Conservation (phyloP, 2,797 vertebrate species). For the Darevskia mixta region DNA sequence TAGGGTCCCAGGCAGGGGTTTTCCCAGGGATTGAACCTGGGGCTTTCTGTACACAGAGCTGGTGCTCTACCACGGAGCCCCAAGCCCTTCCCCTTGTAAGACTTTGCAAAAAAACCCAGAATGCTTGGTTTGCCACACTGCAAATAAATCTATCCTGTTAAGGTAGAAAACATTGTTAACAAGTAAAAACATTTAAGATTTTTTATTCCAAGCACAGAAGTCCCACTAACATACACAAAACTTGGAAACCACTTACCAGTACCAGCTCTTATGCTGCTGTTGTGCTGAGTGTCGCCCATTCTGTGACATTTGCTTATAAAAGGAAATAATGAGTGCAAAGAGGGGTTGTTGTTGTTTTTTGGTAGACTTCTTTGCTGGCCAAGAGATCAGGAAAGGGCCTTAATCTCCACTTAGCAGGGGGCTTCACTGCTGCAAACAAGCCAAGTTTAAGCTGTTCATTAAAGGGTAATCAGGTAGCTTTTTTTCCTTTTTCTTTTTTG, state of each 20-base stretch:
- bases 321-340: background rate
- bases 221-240: background rate
- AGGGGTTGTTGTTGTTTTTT: background rate
- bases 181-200: too few relatives aligned
- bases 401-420: slow-evolving; percentile 25
- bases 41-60: too few relatives aligned
- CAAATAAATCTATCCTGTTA: background rate
- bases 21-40: too few relatives aligned
- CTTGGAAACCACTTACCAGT: slow-evolving; percentile 52
- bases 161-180: too few relatives aligned
- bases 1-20: too few relatives aligned
- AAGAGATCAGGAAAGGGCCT: slow-evolving; percentile 37
- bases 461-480: slow-evolving; percentile 25
- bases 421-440: slow-evolving; percentile 15
- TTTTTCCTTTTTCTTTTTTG: slow-evolving; percentile 24
- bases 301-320: background rate
- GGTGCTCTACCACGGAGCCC: too few relatives aligned
- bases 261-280: background rate
- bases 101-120: background rate
- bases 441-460: slow-evolving; percentile 39
- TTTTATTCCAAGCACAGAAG: too few relatives aligned
- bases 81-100: too few relatives aligned
- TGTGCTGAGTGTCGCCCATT: slow-evolving; percentile 47
- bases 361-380: slow-evolving; percentile 35
- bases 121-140: background rate